phyloP scores from a whole-genome alignment of 2,113 vertebrate species.

The Hippocampus comes region DNA sequence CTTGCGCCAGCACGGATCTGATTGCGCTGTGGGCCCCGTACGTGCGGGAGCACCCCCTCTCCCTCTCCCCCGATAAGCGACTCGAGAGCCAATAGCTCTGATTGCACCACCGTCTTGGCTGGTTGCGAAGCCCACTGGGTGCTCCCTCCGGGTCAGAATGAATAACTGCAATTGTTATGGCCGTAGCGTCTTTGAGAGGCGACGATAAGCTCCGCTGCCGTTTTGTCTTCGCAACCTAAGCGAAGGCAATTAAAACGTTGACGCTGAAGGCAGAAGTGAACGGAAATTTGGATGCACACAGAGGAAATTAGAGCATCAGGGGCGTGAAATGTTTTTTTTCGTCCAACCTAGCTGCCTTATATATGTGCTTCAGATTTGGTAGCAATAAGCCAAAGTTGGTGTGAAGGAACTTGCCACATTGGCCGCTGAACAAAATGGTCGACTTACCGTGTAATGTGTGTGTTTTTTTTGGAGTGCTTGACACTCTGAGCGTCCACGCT shows the following conservation, averaged over 20 bases:
- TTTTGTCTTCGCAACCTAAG: background rate
- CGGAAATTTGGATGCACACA: background rate
- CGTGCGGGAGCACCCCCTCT: conserved; percentile 15
- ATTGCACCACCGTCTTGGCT: conserved; percentile 52
- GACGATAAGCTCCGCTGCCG: background rate
- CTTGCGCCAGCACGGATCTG: conserved; percentile 43
- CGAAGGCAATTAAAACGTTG: background rate
- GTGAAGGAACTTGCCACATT: too few species aligned
- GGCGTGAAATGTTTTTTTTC: too few species aligned
- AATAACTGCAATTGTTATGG: conserved; percentile 54
- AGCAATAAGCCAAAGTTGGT: too few species aligned
- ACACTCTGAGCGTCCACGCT: too few species aligned
- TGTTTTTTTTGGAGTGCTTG: too few species aligned
- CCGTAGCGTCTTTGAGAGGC: conserved; percentile 17
- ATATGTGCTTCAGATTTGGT: too few species aligned
- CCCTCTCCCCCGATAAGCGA: conserved; percentile 45
- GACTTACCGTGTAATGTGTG: too few species aligned
- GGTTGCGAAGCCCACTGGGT: conserved; percentile 41
- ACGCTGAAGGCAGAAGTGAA: background rate
- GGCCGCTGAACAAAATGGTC: too few species aligned
- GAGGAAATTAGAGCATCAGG: too few species aligned
- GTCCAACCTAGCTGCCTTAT: too few species aligned
- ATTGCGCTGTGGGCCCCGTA: conserved; percentile 44
- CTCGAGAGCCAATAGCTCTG: conserved; percentile 41
- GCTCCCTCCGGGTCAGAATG: conserved; percentile 30